A percentile compares a stretch with the other conserved stretches of the same genome.
Evolutionary conservation across 1,140 invertebrate species (phyloP).

Genomic region (Psix sp.): DNA sequence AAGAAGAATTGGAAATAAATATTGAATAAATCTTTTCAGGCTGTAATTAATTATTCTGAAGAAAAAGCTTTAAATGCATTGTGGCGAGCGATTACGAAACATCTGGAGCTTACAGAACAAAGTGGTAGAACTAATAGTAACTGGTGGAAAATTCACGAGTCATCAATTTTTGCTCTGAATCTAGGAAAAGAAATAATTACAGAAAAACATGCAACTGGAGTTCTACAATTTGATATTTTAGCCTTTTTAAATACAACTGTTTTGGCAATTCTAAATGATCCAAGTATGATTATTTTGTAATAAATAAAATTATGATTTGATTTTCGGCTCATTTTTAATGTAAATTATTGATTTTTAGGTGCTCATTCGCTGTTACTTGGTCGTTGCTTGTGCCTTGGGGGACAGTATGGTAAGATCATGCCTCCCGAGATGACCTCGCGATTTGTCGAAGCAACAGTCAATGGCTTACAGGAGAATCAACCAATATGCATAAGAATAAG

Average conservation of each 20-base stretch:
- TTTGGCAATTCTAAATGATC: constrained; percentile 73
- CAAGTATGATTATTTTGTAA: constrained; percentile 60
- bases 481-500: constrained; percentile 72
- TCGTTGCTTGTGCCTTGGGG: constrained; percentile 84
- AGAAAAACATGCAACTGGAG: constrained; percentile 77
- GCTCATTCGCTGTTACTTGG: constrained; percentile 84
- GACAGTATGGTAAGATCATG: constrained; percentile 81
- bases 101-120: constrained; percentile 79
- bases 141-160: constrained; percentile 89
- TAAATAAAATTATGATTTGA: neutral
- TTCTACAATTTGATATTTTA: constrained; percentile 82
- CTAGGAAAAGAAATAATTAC: constrained; percentile 79
- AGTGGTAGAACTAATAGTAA: constrained; percentile 74
- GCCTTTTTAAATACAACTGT: constrained; percentile 82
- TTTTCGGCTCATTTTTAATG: neutral
- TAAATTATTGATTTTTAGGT: constrained; percentile 51
- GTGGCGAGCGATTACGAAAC: constrained; percentile 81
- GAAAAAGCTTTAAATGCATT: constrained; percentile 80
- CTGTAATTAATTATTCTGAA: constrained; percentile 81
- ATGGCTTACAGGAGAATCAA: constrained; percentile 79
- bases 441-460: constrained; percentile 82
- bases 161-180: constrained; percentile 83
- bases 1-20: too few relatives aligned
- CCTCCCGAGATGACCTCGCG: constrained; percentile 78
- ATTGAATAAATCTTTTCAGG: constrained; percentile 69